Base-by-base conservation (phyloP, 2,113 vertebrate species). In the Erinaceus europaeus region DNA sequence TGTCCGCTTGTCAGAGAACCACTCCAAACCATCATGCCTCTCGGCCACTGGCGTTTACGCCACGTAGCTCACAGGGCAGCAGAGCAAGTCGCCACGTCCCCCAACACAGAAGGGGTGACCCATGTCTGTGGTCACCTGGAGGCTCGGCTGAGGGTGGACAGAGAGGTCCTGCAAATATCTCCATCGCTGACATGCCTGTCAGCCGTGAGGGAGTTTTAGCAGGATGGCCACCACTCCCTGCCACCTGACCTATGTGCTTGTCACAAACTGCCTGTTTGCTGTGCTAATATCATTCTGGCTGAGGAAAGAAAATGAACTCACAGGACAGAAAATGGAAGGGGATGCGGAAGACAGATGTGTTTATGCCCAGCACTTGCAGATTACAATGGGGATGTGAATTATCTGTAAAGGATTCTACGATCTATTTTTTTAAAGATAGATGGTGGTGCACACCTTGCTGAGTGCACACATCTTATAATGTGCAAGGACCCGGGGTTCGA, bases 191-290 rank as follows among this genome's bases (percentile, higher is more conserved):
- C 7, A 6, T 34, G 50, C 15, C 5, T 25, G 38, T 38, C 67
- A 25, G 2, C 27, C 21, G 1, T 1, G 32, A 21, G 9, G 17
- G 6, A 18, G 0, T 0, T 15, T 57, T 21, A 23, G 42, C 2
- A 0, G 52, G 71, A 15, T 2, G 2, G 20, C 6, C 50, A 15
- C n/a, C n/a, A 1, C 40, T 8, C 44, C 25, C 76, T 61, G 71
- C 32, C 36, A 42, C 53, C 64, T 27, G 40, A 59, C 68, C 27
- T 17, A 32, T 21, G 67, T 44, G 52, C 5, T 32, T 20, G 52
- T 53, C 74, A 25, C 67, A 29, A 21, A n/a, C 42, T 34, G 27
- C 23, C 6, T 29, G 11, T 23, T 34, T 29, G 68, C 75, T 40
- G 52, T 21, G 17, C 81, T 80, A 44, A 36, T 17, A 38, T 38